Base-by-base conservation (phyloP, 2,888 invertebrate species). In the Orthosia incerta region DNA sequence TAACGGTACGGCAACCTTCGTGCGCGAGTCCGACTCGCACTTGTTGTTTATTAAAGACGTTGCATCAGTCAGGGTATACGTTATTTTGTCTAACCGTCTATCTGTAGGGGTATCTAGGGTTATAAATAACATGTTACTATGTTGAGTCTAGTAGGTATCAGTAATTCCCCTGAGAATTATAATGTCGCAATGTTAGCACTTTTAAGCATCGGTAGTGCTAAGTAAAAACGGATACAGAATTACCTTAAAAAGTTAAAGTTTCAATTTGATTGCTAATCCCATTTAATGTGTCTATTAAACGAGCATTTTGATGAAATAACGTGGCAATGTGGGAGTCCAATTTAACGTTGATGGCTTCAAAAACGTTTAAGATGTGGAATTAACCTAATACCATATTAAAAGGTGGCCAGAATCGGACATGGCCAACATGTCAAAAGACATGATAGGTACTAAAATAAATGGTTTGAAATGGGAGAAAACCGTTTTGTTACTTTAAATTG, bases 321-420 rank as follows among this genome's bases (percentile, higher is more conserved):
- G 26, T 65, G 31, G 9, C 46, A 70, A 55, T 74, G 82, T 82
- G 79, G 82, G 80, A 31, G 82, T 79, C 39, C 60, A 71, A 82
- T 78, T 68, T 71, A 53, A 79, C 70, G 20, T 74, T 68, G 56
- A 81, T 69, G 67, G 50, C 70, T 68, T 71, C 26, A 62, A 62
- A 82, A 71, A 68, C 70, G 26, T 65, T 82, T 55, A 74, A 73
- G 9, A 78, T 9, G 45, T 45, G 50, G 72, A 61, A 79, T 82
- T 79, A 79, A 79, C 80, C 60, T 74, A 57, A 57, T 71, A 70
- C 53, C 67, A 60, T 76, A 65, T 65, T 63, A 66, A 81, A 69
- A 56, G 4, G 50, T 63, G 55, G 57, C 39, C 18, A 60, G 46
- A 55, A 51, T 66, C 5, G n/a, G 31, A n/a, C 12, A 39, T 26